Base-by-base conservation (phyloP, 2,113 vertebrate species). In the Vulpes ferrilata region DNA sequence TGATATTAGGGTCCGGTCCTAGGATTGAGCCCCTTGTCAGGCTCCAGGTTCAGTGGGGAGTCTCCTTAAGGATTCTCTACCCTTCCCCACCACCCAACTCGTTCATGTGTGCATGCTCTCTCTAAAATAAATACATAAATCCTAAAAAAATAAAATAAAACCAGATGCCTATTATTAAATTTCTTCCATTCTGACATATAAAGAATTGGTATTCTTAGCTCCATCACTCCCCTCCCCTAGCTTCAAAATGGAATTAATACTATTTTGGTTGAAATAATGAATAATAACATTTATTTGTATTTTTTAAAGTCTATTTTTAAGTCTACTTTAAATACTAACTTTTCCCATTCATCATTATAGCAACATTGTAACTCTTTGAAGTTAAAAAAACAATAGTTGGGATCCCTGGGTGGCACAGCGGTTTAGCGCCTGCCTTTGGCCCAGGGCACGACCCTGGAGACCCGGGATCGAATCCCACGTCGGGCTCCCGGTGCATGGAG, bases 251-350 rank as follows among this genome's bases (percentile, higher is more conserved):
- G 30, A 48, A 92, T 51, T 79, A 76, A 48, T 53, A 79, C 23
- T 38, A 32, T 73, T 84, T 84, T 79, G 79, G n/a, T 78, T 92
- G 73, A 87, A 89, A 92, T 67, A 65, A 65, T 48, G 11, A 79
- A 80, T 60, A 78, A 78, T 48, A 78, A 78, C 35, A 15, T 85
- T 71, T 71, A 35, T 10, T 78, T 25, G 15, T 79, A 48, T 89
- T 79, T 73, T 92, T 48, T 53, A 76, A 84, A 76, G 38, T 62
- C 35, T 89, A 65, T 80, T 92, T 78, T 92, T 78, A 88, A 76
- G 38, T 69, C 48, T 85, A 64, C 65, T 92, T 95, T 90, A 94
- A 93, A 51, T 80, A 93, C 43, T 9, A 89, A 13, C 32, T 62
- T 90, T 90, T 53, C 9, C 67, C 13, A 87, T 43, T 62, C 82